These are phyloP conservation scores for Phrynocephalus guinanensis DNA, from an alignment of 2,797 vertebrate species.

Conservation along the genomic window DNA sequence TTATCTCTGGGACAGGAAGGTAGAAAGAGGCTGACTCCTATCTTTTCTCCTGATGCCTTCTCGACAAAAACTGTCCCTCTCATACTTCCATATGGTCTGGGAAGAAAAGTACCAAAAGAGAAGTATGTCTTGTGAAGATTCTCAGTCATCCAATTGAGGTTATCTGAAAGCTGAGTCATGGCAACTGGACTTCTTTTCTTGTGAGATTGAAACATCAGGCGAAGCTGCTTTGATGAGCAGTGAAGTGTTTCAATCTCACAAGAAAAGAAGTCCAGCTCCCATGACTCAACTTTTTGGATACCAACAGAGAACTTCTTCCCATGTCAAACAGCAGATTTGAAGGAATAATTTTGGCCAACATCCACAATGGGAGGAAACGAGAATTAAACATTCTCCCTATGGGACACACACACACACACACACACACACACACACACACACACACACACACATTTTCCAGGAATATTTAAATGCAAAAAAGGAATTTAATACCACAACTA, in stretches of 20 bases:
- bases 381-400: not conserved
- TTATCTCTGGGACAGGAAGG: not conserved
- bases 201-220: no score
- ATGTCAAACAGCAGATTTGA: not conserved
- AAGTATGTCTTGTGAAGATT: no score
- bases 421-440: no score
- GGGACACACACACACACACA: not conserved
- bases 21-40: not conserved
- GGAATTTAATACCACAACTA: not conserved
- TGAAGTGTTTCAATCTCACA: no score
- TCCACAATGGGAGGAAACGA: not conserved
- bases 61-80: not conserved
- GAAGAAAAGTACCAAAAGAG: not conserved
- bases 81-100: not conserved
- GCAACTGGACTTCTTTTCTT: no score
- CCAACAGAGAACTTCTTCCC: not conserved
- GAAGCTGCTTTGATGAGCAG: no score
- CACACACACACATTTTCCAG: no score
- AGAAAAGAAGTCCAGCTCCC: no score
- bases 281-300: no score
- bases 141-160: no score
- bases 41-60: not conserved
- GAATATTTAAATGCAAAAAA: not conserved
- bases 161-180: no score
- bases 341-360: not conserved